Evolutionary conservation across 2,888 invertebrate species (phyloP), one percentile per base, ranked within the genome.

Genomic region (Dromius quadrimaculatus): DNA sequence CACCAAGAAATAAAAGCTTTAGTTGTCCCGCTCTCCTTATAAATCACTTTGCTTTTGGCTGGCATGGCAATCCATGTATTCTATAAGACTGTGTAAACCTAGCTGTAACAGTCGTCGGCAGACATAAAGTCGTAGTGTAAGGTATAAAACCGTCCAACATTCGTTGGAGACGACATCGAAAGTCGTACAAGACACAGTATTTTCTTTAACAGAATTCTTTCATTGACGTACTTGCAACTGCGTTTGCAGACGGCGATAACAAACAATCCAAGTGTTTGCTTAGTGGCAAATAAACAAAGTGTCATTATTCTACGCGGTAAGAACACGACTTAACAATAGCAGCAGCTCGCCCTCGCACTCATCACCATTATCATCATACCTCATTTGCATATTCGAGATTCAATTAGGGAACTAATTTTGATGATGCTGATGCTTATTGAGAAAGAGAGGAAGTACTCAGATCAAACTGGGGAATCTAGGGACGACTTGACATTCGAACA

Each of bases 351-450:
- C n/a, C n/a, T n/a, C n/a, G 80, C 79, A 80, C 54, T 73, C 77
- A 78, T 79, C 77, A 78, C 78, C 79, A 81, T 79, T 82, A 82
- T 82, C 81, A 82, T 82, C 74, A 76, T 71, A 74, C 68, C 72
- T 72, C 73, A 80, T 82, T 82, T 82, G 81, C 82, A 82, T 82
- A 82, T 80, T 32, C 81, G 79, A 79, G 78, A 79, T 79, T 78
- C 80, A 79, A 79, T 81, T 80, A 79, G 78, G 77, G 79, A 79
- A 76, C 77, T 79, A 77, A 78, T 79, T 78, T 77, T 75, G 74
- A 73, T 71, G 73, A 76, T 76, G 77, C 76, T 77, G 78, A 79
- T 76, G 75, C 74, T 72, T 54, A 65, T n/a, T n/a, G 72, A 74
- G 73, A 71, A 71, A 70, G 45, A 28, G 57, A n/a, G 50, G 50